Conservation (phyloP, 2,113 vertebrate genomes). For the Maylandia zebra region DNA sequence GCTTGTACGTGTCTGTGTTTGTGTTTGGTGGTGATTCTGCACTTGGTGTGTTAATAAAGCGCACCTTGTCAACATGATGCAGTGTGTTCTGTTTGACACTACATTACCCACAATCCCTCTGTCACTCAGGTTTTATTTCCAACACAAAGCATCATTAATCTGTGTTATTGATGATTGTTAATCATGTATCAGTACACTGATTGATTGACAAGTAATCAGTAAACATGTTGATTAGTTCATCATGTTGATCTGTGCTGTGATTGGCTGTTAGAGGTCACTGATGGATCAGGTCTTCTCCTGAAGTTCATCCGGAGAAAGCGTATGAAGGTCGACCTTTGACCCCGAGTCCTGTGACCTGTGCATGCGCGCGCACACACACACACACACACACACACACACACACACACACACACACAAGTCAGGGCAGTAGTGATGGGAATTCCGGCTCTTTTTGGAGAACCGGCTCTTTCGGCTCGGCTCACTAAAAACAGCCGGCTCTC, state of each 20-base stretch:
- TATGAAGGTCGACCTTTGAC: constrained; percentile 45
- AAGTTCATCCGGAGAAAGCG: constrained; percentile 17
- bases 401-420: neutral
- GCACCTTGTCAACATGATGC: neutral
- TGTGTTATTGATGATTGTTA: neutral
- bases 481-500: neutral
- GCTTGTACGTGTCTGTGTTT: constrained; percentile 3
- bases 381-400: neutral
- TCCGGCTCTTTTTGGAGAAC: neutral
- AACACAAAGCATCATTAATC: neutral
- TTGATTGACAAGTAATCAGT: neutral
- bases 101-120: neutral
- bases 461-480: neutral
- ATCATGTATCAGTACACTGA: neutral
- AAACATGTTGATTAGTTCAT: neutral
- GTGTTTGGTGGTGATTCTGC: constrained; percentile 24
- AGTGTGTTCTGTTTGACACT: neutral
- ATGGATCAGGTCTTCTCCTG: neutral
- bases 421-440: neutral
- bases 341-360: constrained; percentile 33
- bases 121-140: neutral
- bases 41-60: constrained; percentile 36
- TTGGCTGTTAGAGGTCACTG: neutral
- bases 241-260: neutral
- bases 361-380: neutral